Evolutionary conservation across 2,797 vertebrate species (phyloP), one percentile per base, ranked within the genome.

Genomic region (Smutsia temminckii): DNA sequence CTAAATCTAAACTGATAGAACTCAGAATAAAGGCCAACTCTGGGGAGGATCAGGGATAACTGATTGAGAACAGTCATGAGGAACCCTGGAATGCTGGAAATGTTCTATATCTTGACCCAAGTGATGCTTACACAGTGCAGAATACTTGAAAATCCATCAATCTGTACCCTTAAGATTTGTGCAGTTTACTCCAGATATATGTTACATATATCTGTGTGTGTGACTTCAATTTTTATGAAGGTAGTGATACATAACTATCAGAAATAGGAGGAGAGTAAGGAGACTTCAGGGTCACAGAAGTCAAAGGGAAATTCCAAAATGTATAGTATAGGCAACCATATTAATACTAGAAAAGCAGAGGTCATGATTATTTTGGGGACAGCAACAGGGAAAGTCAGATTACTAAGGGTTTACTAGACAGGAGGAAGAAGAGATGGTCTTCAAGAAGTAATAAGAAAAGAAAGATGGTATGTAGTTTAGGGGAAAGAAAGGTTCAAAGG

Each of bases 121-220:
- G 64, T 80, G 25, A 79, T 87, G 27, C 9, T 64, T 63, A 88
- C 8, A 51, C 37, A 91, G 61, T 53, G 10, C 27, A 37, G 21
- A 42, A 72, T 66, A 72, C 23, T 78, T 85, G 79, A 93, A 95
- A 85, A 29, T 85, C 79, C n/a, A 66, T 57, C 64, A 64, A 71
- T 18, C 81, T 64, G 3, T 40, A 63, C 42, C n/a, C 27, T 93
- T 86, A 71, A 51, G 49, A 64, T 79, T 6, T 66, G 8, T 85
- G 29, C 18, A 20, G 6, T 74, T 68, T 64, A 49, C 32, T 66
- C 55, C 46, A 46, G 46, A 46, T 51, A 37, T 72, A 81, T 29
- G 34, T 86, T 68, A 42, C 12, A 37, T 6, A 34, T 18, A 74
- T 49, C 34, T 37, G 17, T 59, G 10, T 63, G 25, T 64, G 23